A percentile compares a stretch with the other conserved stretches of the same genome.
Conservation (phyloP, 2,888 invertebrate species). For the Trichogramma dendrolimi region DNA sequence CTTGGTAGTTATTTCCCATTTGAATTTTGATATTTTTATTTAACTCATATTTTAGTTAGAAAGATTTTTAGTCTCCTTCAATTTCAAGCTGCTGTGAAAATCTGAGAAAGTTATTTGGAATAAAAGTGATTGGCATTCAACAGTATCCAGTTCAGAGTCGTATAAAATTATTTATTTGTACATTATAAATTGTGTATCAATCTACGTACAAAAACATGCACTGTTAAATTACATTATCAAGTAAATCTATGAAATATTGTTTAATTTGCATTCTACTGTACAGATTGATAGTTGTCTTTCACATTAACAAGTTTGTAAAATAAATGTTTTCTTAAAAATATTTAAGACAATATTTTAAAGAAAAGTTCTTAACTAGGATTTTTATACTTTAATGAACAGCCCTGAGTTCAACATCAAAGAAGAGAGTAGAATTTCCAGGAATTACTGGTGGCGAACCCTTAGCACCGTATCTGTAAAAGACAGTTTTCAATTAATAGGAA, state of each 20-base stretch:
- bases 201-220: too few species aligned
- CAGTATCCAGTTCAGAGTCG: too few species aligned
- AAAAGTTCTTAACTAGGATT: slow-evolving; percentile 13
- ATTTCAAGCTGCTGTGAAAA: too few species aligned
- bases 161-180: too few species aligned
- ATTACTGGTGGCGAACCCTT: slow-evolving; percentile 81
- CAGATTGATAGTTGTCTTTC: slow-evolving; percentile 25
- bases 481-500: slow-evolving; percentile 23
- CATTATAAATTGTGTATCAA: too few species aligned
- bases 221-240: too few species aligned
- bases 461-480: slow-evolving; percentile 62
- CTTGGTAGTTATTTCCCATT: too few species aligned
- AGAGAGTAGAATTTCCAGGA: slow-evolving; percentile 80
- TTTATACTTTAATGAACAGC: slow-evolving; percentile 60
- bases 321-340: slow-evolving; percentile 22
- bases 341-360: slow-evolving; percentile 14
- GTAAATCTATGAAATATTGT: slow-evolving; percentile 7
- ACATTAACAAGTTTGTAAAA: slow-evolving; percentile 9
- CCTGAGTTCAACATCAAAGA: slow-evolving; percentile 87
- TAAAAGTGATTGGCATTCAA: too few species aligned
- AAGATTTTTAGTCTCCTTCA: too few species aligned
- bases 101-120: too few species aligned
- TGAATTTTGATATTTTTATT: too few species aligned
- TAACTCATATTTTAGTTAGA: too few species aligned
- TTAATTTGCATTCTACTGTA: slow-evolving; percentile 22